Evolutionary conservation across 2,113 vertebrate genomes (phyloP).

Genomic region (Oncorhynchus keta): DNA sequence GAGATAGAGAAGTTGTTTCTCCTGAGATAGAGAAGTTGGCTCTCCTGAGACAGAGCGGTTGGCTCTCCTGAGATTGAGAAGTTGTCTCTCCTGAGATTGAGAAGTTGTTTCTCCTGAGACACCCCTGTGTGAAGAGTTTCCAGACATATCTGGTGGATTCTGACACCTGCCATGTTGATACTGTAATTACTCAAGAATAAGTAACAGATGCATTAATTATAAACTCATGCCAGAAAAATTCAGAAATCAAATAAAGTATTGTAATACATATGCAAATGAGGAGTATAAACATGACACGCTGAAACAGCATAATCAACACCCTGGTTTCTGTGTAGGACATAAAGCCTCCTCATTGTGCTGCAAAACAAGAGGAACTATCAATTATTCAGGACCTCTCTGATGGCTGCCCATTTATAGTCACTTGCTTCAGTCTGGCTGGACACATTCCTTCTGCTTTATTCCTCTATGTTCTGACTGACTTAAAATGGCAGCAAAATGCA

Average conservation of each 20-base stretch:
- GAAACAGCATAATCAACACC: conserved; percentile 31
- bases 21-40: conserved; percentile 1
- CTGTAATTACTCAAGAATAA: conserved; percentile 5
- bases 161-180: conserved; percentile 11
- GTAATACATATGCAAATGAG: conserved; percentile 23
- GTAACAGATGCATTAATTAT: conserved; percentile 24
- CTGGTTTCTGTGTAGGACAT: conserved; percentile 59
- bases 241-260: conserved; percentile 34
- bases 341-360: conserved; percentile 55
- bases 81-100: conserved; percentile 41
- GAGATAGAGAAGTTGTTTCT: conserved; percentile 29
- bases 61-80: background rate
- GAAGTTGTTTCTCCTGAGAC: no score
- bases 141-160: conserved; percentile 5
- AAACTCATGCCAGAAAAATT: conserved; percentile 32
- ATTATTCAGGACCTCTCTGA: conserved; percentile 65
- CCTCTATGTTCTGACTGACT: conserved; percentile 43
- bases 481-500: conserved; percentile 60
- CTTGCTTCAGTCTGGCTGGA: conserved; percentile 52
- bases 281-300: conserved; percentile 20
- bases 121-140: conserved; percentile 37
- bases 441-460: conserved; percentile 44
- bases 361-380: conserved; percentile 55
- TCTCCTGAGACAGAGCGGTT: conserved; percentile 27
- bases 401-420: conserved; percentile 56